Evolutionary conservation across 2,797 vertebrate species (phyloP), one percentile per base, ranked within the genome.

Genomic region (Typhlichthys eigenmanni): DNA sequence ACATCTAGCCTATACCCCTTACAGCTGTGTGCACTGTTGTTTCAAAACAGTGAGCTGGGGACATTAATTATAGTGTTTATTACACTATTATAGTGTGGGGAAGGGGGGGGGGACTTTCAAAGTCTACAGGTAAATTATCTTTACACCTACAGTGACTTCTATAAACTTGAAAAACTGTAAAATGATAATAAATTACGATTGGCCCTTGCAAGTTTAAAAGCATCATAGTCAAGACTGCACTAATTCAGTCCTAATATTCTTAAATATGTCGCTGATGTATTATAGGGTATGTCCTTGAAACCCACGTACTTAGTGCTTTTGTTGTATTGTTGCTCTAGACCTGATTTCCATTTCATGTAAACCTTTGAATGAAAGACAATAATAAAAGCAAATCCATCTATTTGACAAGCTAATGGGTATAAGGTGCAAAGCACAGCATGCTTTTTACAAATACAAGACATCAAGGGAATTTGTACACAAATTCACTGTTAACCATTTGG

Each of bases 281-380:
- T 85, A 86, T 86, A 84, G 79, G 79, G 85, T 70, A 70, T 83
- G 86, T 87, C 84, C 86, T 86, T 86, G 80, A 88, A 88, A 86
- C 81, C 84, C 82, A 88, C 79, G 85, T 84, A 71, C 68, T 64
- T 75, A 72, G 77, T 79, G 78, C 69, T 75, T 72, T 67, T 61
- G 49, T 68, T 66, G 74, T 60, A 77, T 57, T 77, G 66, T 64
- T 63, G 72, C 60, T 69, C 72, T 34, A 70, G 76, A 84, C 81
- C 77, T 82, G 78, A 89, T 87, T 90, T 90, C 75, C 84, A 87
- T 86, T 85, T 82, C 74, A 78, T 75, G 84, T 80, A 72, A 67
- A 64, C 76, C 68, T 80, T 17, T 63, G 54, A 75, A 86, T 81
- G 79, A 86, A 79, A 88, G 86, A 69, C 66, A 17, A 72, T 76